These are phyloP conservation scores for Sapayoa aenigma DNA, from an alignment of 2,113 vertebrate species.

Conservation along the genomic window DNA sequence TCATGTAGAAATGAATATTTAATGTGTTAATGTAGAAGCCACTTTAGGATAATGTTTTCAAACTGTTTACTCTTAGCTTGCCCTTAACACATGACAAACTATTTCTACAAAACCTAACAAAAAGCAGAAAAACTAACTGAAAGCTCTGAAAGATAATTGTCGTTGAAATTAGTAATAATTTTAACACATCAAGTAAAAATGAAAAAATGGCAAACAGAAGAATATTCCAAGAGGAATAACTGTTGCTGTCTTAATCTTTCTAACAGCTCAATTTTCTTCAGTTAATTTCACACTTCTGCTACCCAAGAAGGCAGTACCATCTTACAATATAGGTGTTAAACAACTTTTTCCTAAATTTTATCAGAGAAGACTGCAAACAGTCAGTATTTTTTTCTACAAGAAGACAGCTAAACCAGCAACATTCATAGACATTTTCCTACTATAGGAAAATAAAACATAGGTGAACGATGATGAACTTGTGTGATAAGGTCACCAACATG, in stretches of 20 bases:
- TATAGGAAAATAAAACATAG: not conserved
- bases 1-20: not conserved
- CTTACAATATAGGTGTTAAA: not conserved
- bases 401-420: not conserved
- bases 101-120: not conserved
- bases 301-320: not conserved
- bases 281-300: not conserved
- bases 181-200: conserved; percentile 10
- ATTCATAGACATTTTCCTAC: not conserved
- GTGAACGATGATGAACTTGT: not conserved
- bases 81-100: not conserved
- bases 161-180: conserved; percentile 24
- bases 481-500: accelerated
- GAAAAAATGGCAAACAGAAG: conserved; percentile 11
- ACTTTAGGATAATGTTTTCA: not conserved
- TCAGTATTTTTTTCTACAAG: not conserved
- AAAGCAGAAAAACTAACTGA: not conserved
- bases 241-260: not conserved
- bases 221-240: not conserved
- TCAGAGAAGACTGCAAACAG: not conserved
- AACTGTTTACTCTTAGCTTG: conserved; percentile 19
- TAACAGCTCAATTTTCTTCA: not conserved
- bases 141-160: not conserved
- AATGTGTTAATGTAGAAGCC: not conserved
- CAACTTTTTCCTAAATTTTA: not conserved